phyloP scores from a whole-genome alignment of 2,113 vertebrate species.

The Sisor rabdophorus region DNA sequence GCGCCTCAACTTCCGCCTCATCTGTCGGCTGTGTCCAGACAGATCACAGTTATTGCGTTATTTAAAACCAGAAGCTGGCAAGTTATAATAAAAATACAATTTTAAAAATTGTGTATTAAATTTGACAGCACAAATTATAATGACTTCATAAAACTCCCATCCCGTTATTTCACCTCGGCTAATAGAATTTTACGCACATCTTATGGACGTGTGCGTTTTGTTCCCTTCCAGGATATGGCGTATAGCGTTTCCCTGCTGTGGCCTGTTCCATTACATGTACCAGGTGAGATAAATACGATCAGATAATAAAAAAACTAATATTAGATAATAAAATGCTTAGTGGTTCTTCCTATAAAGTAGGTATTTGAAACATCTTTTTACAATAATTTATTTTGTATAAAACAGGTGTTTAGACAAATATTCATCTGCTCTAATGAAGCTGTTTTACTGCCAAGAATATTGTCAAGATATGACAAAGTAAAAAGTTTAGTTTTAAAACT shows the following conservation, averaged over 20 bases:
- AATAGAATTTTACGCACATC: not conserved
- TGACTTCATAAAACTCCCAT: no score
- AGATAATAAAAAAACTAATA: not conserved
- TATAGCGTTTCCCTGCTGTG: conserved; percentile 16
- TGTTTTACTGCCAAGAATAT: not conserved
- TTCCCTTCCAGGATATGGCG: conserved; percentile 41
- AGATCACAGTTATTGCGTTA: not conserved
- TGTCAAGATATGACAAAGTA: not conserved
- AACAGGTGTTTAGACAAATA: not conserved
- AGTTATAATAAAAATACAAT: not conserved
- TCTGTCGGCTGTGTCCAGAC: conserved; percentile 50
- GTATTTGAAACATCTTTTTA: not conserved
- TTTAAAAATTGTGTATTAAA: accelerated
- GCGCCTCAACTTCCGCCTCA: conserved; percentile 72
- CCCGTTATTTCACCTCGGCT: no score
- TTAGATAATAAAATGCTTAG: not conserved
- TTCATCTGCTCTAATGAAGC: not conserved
- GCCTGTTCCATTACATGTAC: not conserved
- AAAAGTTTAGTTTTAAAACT: not conserved
- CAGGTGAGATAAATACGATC: not conserved
- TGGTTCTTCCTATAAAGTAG: not conserved
- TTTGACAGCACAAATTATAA: not conserved
- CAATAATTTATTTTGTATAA: not conserved
- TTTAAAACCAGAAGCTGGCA: not conserved
- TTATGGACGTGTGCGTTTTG: not conserved